Evolutionary conservation across 2,888 invertebrate species (phyloP).

Genomic region (Caenorhabditis sinica): DNA sequence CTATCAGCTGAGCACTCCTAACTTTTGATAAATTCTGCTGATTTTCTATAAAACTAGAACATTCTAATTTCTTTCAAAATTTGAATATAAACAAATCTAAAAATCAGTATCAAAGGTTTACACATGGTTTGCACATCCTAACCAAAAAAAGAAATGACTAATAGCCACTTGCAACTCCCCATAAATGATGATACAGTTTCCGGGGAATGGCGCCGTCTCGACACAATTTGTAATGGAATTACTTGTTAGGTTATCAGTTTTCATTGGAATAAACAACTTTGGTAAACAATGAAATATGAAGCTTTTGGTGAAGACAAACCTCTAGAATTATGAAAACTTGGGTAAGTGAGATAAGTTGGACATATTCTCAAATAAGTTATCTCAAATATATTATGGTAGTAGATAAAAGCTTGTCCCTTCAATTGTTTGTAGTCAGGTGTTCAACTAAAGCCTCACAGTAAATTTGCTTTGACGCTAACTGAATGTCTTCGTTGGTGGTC

Average conservation of each 20-base stretch:
- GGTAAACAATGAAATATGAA: neutral
- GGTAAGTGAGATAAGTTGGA: no score
- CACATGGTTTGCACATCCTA: conserved; percentile 2
- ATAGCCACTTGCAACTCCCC: neutral
- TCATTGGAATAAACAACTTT: neutral
- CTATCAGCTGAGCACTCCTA: no score
- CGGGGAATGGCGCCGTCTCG: conserved; percentile 27
- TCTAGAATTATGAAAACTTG: no score
- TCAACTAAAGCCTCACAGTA: no score
- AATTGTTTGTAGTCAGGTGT: no score
- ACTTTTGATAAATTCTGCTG: no score
- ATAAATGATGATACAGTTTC: conserved; percentile 14
- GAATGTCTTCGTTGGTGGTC: no score
- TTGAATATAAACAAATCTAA: neutral
- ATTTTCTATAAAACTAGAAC: neutral
- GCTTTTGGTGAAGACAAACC: neutral
- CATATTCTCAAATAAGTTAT: no score
- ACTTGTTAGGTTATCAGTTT: conserved; percentile 8
- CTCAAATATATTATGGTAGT: no score
- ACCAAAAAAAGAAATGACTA: neutral
- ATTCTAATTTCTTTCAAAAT: neutral
- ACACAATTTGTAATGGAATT: conserved; percentile 16
- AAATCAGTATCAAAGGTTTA: no score
- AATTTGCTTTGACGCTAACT: no score
- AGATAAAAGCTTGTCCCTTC: no score